These are phyloP conservation scores for Cylindroiulus punctatus DNA, from an alignment of 2,888 invertebrate genomes.

Conservation along the genomic window DNA sequence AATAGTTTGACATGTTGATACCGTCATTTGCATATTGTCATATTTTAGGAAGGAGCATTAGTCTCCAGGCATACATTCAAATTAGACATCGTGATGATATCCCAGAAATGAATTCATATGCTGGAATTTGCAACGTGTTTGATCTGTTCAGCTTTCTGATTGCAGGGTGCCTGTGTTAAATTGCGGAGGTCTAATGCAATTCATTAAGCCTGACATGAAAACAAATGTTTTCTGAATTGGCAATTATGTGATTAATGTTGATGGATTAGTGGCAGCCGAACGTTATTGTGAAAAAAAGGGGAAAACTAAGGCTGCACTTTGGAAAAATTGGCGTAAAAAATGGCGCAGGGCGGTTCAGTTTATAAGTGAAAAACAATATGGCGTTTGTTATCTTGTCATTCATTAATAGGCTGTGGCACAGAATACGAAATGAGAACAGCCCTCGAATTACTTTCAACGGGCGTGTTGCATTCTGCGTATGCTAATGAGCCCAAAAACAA, in stretches of 20 bases:
- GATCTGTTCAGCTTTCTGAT: neutral
- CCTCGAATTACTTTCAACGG: neutral
- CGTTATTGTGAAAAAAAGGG: constrained; percentile 9
- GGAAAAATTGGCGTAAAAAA: neutral
- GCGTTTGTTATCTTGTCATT: constrained; percentile 18
- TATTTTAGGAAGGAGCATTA: neutral
- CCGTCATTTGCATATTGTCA: neutral
- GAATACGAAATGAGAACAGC: constrained; percentile 18
- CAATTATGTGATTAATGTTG: constrained; percentile 51
- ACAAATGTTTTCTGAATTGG: constrained; percentile 48
- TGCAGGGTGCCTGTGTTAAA: constrained; percentile 2
- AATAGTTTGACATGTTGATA: too few relatives aligned
- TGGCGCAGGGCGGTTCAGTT: constrained; percentile 5
- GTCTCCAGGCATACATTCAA: neutral
- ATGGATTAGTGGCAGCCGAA: constrained; percentile 35
- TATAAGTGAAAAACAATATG: constrained; percentile 18
- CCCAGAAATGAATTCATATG: neutral
- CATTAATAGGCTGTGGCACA: constrained; percentile 1
- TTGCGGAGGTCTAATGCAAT: constrained; percentile 25
- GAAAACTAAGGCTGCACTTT: neutral
- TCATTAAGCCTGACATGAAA: constrained; percentile 46
- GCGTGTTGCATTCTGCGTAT: neutral
- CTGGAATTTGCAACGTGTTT: neutral
- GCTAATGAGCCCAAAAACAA: constrained; percentile 4
- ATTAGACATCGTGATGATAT: constrained; percentile 8